Percentiles rank a stretch among this genome's conserved stretches.
Evolutionary conservation across 2,888 invertebrate genomes (phyloP).

Genomic region (Aromia moschata): DNA sequence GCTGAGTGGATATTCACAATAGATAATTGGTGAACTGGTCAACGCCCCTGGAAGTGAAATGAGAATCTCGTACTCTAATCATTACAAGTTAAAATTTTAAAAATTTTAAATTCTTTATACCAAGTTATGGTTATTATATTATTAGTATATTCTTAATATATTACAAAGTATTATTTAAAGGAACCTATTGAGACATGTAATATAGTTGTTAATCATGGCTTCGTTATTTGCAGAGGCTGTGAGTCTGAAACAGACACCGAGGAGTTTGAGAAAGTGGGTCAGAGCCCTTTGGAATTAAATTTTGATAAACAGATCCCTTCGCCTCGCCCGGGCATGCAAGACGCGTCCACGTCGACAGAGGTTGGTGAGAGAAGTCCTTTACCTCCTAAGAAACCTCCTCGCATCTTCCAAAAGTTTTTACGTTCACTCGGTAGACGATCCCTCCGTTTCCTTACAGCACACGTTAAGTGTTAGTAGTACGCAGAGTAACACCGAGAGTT

Average conservation of each 20-base stretch:
- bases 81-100: too few relatives aligned
- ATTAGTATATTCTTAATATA: too few relatives aligned
- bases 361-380: conserved; percentile 61
- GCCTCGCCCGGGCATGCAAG: conserved; percentile 56
- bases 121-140: too few relatives aligned
- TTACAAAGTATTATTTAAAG: too few relatives aligned
- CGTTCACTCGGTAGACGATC: conserved; percentile 36
- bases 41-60: too few relatives aligned
- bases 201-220: too few relatives aligned
- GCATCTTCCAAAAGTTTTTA: conserved; percentile 56
- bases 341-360: conserved; percentile 70
- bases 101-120: too few relatives aligned
- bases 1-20: too few relatives aligned
- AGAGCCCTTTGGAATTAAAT: conserved; percentile 66
- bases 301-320: conserved; percentile 59
- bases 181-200: too few relatives aligned
- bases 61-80: too few relatives aligned
- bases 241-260: conserved; percentile 85
- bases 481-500: conserved; percentile 57
- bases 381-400: conserved; percentile 64
- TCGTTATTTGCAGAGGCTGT: conserved; percentile 74
- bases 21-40: too few relatives aligned
- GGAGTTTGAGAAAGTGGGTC: conserved; percentile 82
- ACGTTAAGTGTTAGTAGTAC: conserved; percentile 55
- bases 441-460: conserved; percentile 53